phyloP scores from a whole-genome alignment of 2,113 vertebrate genomes.

The Ammodytes marinus region DNA sequence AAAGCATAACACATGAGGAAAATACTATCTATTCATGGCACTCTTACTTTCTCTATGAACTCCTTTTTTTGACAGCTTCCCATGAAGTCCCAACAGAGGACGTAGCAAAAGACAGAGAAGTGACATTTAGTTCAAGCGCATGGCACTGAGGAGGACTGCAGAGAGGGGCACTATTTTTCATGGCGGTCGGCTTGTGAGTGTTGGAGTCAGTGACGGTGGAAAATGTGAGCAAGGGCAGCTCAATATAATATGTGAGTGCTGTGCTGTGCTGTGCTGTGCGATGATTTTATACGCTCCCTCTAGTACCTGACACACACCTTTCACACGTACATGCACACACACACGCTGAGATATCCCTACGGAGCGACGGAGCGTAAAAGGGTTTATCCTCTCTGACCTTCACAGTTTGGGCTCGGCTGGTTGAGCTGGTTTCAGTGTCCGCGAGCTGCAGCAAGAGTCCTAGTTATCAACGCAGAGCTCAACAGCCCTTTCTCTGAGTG shows the following conservation, averaged over 20 bases:
- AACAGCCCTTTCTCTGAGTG: slow-evolving; percentile 46
- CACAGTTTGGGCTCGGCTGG: slow-evolving; percentile 55
- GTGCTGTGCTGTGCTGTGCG: slow-evolving; percentile 45
- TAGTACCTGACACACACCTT: slow-evolving; percentile 49
- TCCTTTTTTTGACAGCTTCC: slow-evolving; percentile 6
- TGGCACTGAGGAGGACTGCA: slow-evolving; percentile 41
- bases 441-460: slow-evolving; percentile 39
- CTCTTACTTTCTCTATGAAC: neutral
- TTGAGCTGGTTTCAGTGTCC: slow-evolving; percentile 53
- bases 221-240: slow-evolving; percentile 65
- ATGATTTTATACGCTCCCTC: slow-evolving; percentile 60
- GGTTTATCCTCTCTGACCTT: slow-evolving; percentile 81
- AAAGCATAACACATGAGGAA: neutral
- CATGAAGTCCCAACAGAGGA: slow-evolving; percentile 19
- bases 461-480: slow-evolving; percentile 60
- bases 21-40: neutral
- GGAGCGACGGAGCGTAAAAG: slow-evolving; percentile 61
- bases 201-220: slow-evolving; percentile 60
- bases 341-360: slow-evolving; percentile 51
- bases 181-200: slow-evolving; percentile 49
- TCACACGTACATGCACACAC: slow-evolving; percentile 43
- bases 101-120: slow-evolving; percentile 19
- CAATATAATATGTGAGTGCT: slow-evolving; percentile 57
- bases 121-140: slow-evolving; percentile 31
- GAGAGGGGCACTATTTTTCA: slow-evolving; percentile 59